Evolutionary conservation across 2,797 vertebrate genomes (phyloP), one percentile per base, ranked within the genome.

Genomic region (Coregonus ussuriensis): DNA sequence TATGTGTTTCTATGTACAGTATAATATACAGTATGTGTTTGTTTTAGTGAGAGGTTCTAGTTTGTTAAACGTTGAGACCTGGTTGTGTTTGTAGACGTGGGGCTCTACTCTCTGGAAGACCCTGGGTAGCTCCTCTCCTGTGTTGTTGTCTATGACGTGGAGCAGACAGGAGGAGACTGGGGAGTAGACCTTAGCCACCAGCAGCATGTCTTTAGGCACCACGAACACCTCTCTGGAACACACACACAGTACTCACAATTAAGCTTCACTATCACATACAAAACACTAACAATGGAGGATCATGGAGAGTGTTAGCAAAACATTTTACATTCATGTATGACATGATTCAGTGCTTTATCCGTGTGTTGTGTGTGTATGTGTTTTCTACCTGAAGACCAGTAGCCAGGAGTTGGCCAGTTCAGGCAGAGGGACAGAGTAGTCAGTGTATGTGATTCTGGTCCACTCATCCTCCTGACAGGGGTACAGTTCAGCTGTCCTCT

Each of bases 71-170:
- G 21, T 25, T 29, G 86, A 75, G 77, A 98, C 97, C 96, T 96
- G 94, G 88, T 99, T 99, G 79, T 93, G 95, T 41, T 83, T 88
- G 88, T 96, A 99, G 74, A 95, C 16, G 67, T 84, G 86, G 65
- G 95, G 86, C 73, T 81, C 75, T 21, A 95, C 92, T 88, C 89
- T 95, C 76, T 94, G 94, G 87, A 96, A 95, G 72, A 95, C 77
- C 68, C 85, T 89, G 6, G 94, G 92, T 4, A 96, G 85, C 91
- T 97, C 94, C 74, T 96, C 90, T 88, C 95, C 87, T 1, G 96
- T 97, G 85, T 98, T 97, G 31, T 99, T 99, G 86, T 99, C 92
- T 68, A 97, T 80, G 47, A 98, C 84, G 4, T 96, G 96, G 72
- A 99, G 91, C 71, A 92, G 82, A 78, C 93, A 96, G 33, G 86